These are phyloP conservation scores for Chesias legatella DNA, from an alignment of 2,888 invertebrate species.

Conservation along the genomic window DNA sequence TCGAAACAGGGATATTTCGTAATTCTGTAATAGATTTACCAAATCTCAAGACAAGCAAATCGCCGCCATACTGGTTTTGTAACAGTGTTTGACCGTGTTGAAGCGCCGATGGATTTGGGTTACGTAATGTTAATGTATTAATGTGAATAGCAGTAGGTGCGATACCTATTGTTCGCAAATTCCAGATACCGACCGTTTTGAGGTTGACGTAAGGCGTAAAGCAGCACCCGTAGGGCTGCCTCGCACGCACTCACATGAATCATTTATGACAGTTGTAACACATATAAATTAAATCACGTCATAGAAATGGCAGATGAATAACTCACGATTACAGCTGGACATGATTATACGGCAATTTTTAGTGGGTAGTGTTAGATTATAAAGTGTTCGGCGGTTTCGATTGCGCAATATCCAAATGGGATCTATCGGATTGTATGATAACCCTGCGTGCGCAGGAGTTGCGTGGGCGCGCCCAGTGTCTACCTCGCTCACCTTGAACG, in stretches of 20 bases:
- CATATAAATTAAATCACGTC: neutral
- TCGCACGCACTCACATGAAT: neutral
- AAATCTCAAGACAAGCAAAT: no score
- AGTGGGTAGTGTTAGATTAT: constrained; percentile 16
- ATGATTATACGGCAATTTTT: constrained; percentile 1
- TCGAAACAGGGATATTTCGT: neutral
- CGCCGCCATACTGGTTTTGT: no score
- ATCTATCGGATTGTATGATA: constrained; percentile 20
- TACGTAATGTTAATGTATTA: no score
- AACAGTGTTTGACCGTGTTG: no score
- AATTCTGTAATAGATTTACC: neutral
- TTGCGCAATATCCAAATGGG: constrained; percentile 16
- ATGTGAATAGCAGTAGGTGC: constrained; percentile 49
- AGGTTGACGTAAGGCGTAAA: constrained; percentile 39
- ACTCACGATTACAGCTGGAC: constrained; percentile 2
- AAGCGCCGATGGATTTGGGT: no score
- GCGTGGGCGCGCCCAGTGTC: constrained; percentile 65
- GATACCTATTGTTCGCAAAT: constrained; percentile 54
- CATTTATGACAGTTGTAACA: neutral
- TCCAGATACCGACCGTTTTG: constrained; percentile 40
- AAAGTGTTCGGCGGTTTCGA: constrained; percentile 9
- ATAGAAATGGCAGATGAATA: constrained; percentile 3
- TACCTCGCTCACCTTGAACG: constrained; percentile 69
- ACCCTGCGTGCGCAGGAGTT: constrained; percentile 50
- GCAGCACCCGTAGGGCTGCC: constrained; percentile 23